A percentile compares a stretch with the other conserved stretches of the same genome.
These are phyloP conservation scores for Cephus runcator DNA, from an alignment of 2,888 invertebrate species.

Conservation along the genomic window DNA sequence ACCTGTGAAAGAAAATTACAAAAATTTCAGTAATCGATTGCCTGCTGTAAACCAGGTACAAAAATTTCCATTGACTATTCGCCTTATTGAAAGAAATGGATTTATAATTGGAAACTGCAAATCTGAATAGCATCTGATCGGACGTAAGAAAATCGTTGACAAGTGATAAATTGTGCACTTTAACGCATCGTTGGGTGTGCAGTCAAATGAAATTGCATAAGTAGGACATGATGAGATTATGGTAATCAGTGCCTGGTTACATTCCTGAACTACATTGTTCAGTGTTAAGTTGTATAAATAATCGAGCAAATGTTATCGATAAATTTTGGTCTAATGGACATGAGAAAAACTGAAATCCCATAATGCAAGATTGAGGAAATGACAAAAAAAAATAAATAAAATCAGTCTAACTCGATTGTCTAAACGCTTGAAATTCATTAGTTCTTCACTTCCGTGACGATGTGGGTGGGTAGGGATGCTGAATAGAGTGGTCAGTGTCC, in stretches of 20 bases:
- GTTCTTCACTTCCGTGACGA: neutral
- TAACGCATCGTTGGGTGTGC: neutral
- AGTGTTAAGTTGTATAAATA: neutral
- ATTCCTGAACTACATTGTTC: neutral
- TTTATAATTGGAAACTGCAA: neutral
- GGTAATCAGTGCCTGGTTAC: neutral
- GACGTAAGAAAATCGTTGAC: neutral
- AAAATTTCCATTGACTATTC: too few species aligned
- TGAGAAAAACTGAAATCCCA: neutral
- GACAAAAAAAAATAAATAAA: neutral
- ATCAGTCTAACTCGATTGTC: neutral
- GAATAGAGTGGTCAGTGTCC: neutral
- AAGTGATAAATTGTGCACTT: neutral
- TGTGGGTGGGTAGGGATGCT: neutral
- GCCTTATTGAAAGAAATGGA: neutral
- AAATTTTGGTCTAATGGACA: neutral
- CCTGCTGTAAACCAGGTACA: too few species aligned
- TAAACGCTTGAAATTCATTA: neutral
- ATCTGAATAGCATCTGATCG: neutral
- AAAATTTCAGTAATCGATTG: neutral
- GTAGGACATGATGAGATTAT: neutral
- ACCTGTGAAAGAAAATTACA: slow-evolving; percentile 59
- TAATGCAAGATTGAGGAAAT: neutral
- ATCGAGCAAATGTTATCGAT: neutral
- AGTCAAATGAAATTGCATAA: neutral